Base-by-base conservation (phyloP, 2,113 vertebrate species). In the Cochlearius cochlearius region DNA sequence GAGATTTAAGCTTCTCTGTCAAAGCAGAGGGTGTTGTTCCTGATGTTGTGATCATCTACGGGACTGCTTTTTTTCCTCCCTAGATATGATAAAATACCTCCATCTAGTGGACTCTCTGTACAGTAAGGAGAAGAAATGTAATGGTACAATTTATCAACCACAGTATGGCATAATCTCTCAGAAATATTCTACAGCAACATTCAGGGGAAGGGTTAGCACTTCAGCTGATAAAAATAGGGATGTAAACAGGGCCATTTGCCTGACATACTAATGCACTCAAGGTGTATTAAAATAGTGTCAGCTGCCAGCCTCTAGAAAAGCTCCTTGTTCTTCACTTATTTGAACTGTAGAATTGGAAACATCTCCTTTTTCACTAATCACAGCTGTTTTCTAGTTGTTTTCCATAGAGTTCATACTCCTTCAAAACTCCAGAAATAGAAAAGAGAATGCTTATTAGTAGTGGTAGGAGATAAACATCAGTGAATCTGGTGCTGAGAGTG, bases 101-200 rank as follows among this genome's bases (percentile, higher is more conserved):
- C 97, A 97, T 93, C 97, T 97, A 97, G 97, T 96, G 97, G 97
- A 36, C 62, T 89, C 13, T 95, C 27, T 50, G 52, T 58, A 53
- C 75, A 74, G 32, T n/a, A 49, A 53, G 68, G n/a, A 69, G 73
- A 56, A 67, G 73, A 90, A 81, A 43, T 38, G 18, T 18, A 59
- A 22, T 38, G 45, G 38, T 49, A 19, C 49, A 4, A 27, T 74
- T 92, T 73, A 43, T 86, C 75, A 74, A 15, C 45, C 36, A 29
- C 39, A 43, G 21, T 23, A 38, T 34, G 53, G 85, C 18, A 22
- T 74, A 43, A 64, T 74, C 23, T 63, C 77, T 72, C 81, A 84
- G 68, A 84, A 86, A 84, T 84, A 49, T 25, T 94, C 86, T 63
- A 21, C 58, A 72, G 52, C 71, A 69, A 19, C 50, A 39, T 41